phyloP scores from a whole-genome alignment of 2,113 vertebrate genomes.

The Ahaetulla prasina region DNA sequence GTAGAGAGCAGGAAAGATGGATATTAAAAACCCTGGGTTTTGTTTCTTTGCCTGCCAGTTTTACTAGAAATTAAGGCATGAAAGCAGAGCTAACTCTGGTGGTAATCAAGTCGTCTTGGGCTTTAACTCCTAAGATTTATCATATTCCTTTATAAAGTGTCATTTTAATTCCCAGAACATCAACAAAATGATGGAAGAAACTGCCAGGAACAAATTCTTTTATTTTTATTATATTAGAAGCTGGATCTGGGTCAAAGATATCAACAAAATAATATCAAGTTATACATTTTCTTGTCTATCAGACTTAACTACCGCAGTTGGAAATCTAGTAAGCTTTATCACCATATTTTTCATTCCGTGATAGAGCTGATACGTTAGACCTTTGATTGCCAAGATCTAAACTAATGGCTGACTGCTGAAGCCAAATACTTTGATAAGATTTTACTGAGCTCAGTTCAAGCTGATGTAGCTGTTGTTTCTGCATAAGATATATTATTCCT shows the following conservation, averaged over 20 bases:
- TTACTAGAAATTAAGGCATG: neutral
- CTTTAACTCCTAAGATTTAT: neutral
- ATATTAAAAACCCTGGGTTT: neutral
- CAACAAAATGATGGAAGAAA: neutral
- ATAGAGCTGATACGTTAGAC: neutral
- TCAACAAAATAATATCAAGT: conserved; percentile 1
- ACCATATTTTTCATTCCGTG: neutral
- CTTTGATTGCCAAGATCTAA: neutral
- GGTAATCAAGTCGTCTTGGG: neutral
- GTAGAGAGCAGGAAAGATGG: neutral
- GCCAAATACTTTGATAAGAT: neutral
- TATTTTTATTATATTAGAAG: neutral
- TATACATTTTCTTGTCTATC: neutral
- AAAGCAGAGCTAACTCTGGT: neutral
- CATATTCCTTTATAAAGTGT: neutral
- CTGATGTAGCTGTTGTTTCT: neutral
- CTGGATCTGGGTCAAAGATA: neutral
- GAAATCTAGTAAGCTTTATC: neutral
- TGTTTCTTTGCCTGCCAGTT: neutral
- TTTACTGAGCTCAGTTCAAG: neutral
- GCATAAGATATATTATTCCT: neutral
- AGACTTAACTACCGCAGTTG: neutral
- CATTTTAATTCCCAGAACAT: neutral
- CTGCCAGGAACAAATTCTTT: neutral
- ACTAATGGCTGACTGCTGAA: neutral